Evolutionary conservation across 2,113 vertebrate genomes (phyloP).

Genomic region (Channa argus): DNA sequence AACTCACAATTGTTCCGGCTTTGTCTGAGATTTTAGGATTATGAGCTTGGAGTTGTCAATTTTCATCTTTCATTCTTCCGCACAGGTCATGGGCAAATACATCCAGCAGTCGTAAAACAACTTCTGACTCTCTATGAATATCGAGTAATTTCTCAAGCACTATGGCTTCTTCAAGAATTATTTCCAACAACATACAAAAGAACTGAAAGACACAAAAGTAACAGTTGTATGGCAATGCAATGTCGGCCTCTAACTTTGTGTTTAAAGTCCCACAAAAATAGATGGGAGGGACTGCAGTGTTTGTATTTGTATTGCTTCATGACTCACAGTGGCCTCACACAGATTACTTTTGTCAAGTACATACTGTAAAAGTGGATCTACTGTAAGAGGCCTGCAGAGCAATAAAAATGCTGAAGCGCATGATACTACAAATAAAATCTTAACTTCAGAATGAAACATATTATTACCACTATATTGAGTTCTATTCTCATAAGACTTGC

Average conservation of each 20-base stretch:
- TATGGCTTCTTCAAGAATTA: constrained; percentile 3
- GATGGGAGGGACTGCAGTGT: constrained; percentile 25
- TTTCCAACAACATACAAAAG: constrained; percentile 17
- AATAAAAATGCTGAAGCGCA: constrained; percentile 8
- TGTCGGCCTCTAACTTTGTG: not conserved
- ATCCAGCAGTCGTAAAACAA: constrained; percentile 39
- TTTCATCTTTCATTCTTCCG: constrained; percentile 37
- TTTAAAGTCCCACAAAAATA: constrained; percentile 27
- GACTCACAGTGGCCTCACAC: constrained; percentile 42
- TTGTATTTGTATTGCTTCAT: constrained; percentile 39
- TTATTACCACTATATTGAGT: constrained; percentile 29
- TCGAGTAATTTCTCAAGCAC: constrained; percentile 26
- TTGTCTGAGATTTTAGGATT: constrained; percentile 32
- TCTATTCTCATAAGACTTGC: constrained; percentile 31
- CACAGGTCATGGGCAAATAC: constrained; percentile 36
- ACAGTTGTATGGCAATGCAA: constrained; percentile 9
- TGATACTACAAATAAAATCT: constrained; percentile 36
- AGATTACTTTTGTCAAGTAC: constrained; percentile 46
- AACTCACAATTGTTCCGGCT: constrained; percentile 13
- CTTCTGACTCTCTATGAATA: constrained; percentile 34
- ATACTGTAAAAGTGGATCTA: not conserved
- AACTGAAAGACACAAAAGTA: constrained; percentile 18
- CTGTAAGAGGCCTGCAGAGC: constrained; percentile 18
- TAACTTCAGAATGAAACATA: constrained; percentile 29
- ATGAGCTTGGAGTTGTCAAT: constrained; percentile 35